Conservation (phyloP, 1,140 invertebrate species). For the Sitodiplosis mosellana region DNA sequence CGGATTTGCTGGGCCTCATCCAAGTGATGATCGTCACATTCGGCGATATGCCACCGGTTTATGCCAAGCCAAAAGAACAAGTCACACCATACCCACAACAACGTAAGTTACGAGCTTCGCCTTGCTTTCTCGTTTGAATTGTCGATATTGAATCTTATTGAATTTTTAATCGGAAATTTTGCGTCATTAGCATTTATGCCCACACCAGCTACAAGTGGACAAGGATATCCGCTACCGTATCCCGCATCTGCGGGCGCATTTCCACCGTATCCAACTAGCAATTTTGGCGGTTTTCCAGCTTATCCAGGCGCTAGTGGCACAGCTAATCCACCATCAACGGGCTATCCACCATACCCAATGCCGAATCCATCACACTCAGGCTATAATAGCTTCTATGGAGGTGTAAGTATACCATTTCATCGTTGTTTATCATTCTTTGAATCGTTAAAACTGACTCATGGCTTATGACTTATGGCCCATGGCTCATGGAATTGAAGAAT, state of each 20-base stretch:
- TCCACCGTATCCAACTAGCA: slow-evolving; percentile 16
- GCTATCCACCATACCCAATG: slow-evolving; percentile 24
- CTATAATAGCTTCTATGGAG: slow-evolving; percentile 24
- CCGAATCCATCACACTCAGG: slow-evolving; percentile 23
- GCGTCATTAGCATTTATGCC: slow-evolving; percentile 32
- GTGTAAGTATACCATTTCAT: slow-evolving; percentile 16
- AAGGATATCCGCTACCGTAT: slow-evolving; percentile 22
- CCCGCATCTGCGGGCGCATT: slow-evolving; percentile 8
- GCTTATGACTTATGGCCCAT: too few species aligned
- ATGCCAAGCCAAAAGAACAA: slow-evolving; percentile 42
- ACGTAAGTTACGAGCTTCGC: slow-evolving; percentile 4
- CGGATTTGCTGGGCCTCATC: slow-evolving; percentile 70
- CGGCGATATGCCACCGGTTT: slow-evolving; percentile 90
- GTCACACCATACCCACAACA: slow-evolving; percentile 40
- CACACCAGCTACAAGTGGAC: slow-evolving; percentile 29
- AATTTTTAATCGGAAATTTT: background rate
- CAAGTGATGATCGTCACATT: slow-evolving; percentile 86
- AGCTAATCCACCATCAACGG: slow-evolving; percentile 13
- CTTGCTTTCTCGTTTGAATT: too few species aligned
- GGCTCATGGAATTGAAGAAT: too few species aligned
- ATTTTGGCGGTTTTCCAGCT: slow-evolving; percentile 2
- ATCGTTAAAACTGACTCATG: background rate
- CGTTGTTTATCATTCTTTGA: slow-evolving; percentile 3
- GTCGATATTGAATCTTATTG: too few species aligned
- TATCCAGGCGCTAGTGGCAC: slow-evolving; percentile 6